phyloP scores from a whole-genome alignment of 2,113 vertebrate species.

The Willisornis vidua region DNA sequence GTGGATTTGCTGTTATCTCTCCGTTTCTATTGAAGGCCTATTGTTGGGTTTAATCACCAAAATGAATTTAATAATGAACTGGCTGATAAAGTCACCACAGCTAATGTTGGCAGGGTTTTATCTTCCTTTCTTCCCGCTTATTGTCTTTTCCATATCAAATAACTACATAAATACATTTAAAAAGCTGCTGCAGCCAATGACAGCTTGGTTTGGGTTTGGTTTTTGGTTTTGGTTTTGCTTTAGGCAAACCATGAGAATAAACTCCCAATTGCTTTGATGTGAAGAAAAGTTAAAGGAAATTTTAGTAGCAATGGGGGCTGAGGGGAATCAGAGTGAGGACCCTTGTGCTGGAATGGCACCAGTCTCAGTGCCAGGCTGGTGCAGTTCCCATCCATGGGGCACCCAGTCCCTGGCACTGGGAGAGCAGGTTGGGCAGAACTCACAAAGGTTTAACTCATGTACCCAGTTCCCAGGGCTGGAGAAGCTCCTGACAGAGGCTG shows the following conservation, averaged over 20 bases:
- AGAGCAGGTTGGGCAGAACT: not conserved
- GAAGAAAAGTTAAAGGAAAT: not conserved
- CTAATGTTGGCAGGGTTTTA: not conserved
- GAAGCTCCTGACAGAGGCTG: not conserved
- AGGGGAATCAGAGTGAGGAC: not conserved
- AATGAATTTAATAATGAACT: constrained; percentile 11
- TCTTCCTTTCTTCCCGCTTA: not conserved
- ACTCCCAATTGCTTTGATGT: not conserved
- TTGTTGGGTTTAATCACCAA: not conserved
- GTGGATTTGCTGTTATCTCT: not conserved
- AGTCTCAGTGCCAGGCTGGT: not conserved
- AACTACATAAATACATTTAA: not conserved
- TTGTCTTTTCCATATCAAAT: not conserved
- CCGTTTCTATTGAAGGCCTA: rapidly evolving
- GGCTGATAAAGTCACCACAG: not conserved
- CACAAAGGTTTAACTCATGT: not conserved
- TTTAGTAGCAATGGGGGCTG: not conserved
- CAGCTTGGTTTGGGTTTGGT: not conserved
- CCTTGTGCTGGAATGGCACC: not conserved
- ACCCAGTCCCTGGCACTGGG: not conserved
- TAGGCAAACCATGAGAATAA: not conserved
- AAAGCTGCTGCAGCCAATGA: not conserved
- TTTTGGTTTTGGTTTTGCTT: not conserved
- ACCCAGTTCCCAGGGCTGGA: not conserved
- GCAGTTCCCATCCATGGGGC: rapidly evolving